A percentile compares a stretch with the other conserved stretches of the same genome.
phyloP scores from a whole-genome alignment of 2,113 vertebrate genomes.

The Lonchura striata region DNA sequence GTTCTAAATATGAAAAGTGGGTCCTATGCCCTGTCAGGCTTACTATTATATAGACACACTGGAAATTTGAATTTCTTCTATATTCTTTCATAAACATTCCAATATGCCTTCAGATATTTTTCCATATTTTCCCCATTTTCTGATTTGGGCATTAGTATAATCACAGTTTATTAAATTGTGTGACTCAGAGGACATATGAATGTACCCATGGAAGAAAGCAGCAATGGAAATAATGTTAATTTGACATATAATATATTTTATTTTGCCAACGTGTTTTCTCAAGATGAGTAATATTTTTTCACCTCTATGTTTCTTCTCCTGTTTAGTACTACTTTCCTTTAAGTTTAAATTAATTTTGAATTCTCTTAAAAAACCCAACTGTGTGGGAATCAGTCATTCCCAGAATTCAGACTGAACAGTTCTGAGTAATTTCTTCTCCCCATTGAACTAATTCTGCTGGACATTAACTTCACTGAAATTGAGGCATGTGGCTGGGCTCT shows the following conservation, averaged over 20 bases:
- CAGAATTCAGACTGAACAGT: neutral
- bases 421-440: neutral
- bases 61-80: neutral
- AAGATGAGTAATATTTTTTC: neutral
- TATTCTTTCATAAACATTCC: neutral
- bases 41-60: neutral
- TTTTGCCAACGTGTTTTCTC: neutral
- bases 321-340: neutral
- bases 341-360: neutral
- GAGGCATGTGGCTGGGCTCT: neutral
- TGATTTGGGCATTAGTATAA: neutral
- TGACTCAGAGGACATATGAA: neutral
- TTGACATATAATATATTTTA: neutral
- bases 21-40: neutral
- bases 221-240: neutral
- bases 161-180: neutral
- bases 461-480: neutral
- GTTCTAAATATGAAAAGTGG: neutral
- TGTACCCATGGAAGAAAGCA: neutral
- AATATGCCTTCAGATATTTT: neutral
- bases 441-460: neutral
- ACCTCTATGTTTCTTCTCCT: neutral
- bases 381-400: neutral
- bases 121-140: neutral
- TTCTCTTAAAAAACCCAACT: neutral